Evolutionary conservation across 2,888 invertebrate genomes (phyloP), one percentile per base, ranked within the genome.

Genomic region (Macropis europaea): DNA sequence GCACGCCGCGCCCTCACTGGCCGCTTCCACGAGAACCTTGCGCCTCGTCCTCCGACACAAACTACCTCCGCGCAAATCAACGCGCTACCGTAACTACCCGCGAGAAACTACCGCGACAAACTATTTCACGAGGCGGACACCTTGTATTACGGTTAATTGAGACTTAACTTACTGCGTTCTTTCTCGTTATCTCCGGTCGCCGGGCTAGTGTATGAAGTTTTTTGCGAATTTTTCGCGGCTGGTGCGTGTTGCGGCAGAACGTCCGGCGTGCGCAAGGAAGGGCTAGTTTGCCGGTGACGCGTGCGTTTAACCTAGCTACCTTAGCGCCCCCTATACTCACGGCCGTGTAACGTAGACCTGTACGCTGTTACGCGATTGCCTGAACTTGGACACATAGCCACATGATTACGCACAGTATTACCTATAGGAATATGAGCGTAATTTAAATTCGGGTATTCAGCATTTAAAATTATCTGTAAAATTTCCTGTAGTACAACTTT

Each of bases 31-130:
- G 30, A 78, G 78, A 83, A 71, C 77, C 71, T 53, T 69, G 66
- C 73, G 71, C 28, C 22, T 73, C 75, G 67, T 73, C 70, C 72
- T 78, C 71, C 70, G 72, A 59, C 72, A 71, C 72, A 71, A 73
- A 63, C 74, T 76, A 79, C 79, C 67, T 79, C 66, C 79, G 79
- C 82, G 83, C 79, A 74, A 80, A 81, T 82, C 73, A 78, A 78
- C 76, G 71, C 73, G 73, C 77, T 74, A 72, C 56, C 69, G 61
- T 64, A n/a, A 69, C 66, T 73, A 71, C 43, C 72, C 80, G 48
- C 42, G 67, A 63, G 64, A 64, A 67, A 70, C 76, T 78, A 78
- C 62, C 70, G 72, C 66, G 64, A 66, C 50, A 76, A 70, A 67
- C 57, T 67, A 47, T 56, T n/a, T 61, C 63, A 42, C 76, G 68